Percentiles rank a stretch among this genome's conserved stretches.
These are phyloP conservation scores for Lycophotia porphyrea DNA, from an alignment of 2,888 invertebrate genomes.

Conservation along the genomic window DNA sequence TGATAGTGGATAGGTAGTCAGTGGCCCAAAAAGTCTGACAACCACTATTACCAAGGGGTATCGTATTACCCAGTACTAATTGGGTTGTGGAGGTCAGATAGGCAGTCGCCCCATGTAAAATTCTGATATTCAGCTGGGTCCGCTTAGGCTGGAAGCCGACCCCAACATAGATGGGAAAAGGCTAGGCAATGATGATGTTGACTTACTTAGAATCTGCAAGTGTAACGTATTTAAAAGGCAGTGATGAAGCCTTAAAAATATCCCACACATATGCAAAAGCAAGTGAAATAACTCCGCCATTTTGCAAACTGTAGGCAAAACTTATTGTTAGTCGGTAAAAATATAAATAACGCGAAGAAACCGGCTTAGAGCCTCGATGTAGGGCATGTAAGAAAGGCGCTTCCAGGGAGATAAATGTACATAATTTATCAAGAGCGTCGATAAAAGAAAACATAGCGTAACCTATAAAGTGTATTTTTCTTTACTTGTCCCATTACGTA, in stretches of 20 bases:
- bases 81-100: too few species aligned
- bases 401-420: constrained; percentile 40
- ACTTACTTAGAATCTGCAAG: background rate
- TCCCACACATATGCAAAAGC: background rate
- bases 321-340: constrained; percentile 34
- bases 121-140: too few species aligned
- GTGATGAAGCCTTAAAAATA: background rate
- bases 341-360: constrained; percentile 33
- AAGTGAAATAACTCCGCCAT: constrained; percentile 2
- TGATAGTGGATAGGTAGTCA: too few species aligned
- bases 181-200: too few species aligned
- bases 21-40: too few species aligned
- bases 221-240: background rate
- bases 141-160: too few species aligned
- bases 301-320: constrained; percentile 10
- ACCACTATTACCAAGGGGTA: too few species aligned
- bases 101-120: too few species aligned
- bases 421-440: constrained; percentile 56
- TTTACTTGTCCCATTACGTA: constrained; percentile 31
- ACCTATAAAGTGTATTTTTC: constrained; percentile 31
- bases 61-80: too few species aligned
- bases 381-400: constrained; percentile 37
- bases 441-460: constrained; percentile 33
- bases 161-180: too few species aligned
- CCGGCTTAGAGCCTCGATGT: constrained; percentile 22